Base-by-base conservation (phyloP, 2,113 vertebrate species). In the Corythaixoides concolor region DNA sequence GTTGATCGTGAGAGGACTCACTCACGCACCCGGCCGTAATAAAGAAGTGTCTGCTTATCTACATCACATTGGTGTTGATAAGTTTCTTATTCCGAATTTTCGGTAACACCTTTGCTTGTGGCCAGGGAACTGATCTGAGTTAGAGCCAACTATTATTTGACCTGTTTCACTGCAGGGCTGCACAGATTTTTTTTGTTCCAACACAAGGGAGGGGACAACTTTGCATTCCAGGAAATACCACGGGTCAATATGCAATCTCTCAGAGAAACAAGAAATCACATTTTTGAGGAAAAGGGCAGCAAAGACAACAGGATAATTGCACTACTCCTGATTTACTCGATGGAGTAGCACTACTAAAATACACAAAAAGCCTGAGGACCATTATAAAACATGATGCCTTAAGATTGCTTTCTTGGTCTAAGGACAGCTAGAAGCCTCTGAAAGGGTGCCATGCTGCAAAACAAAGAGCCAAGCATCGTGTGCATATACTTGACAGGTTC, bases 31-130 rank as follows among this genome's bases (percentile, higher is more conserved):
- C n/a, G n/a, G n/a, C n/a, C n/a, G n/a, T n/a, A n/a, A n/a, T n/a
- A n/a, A n/a, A n/a, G n/a, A n/a, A n/a, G n/a, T n/a, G n/a, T n/a
- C n/a, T n/a, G n/a, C n/a, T n/a, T n/a, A n/a, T n/a, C n/a, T n/a
- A n/a, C n/a, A n/a, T n/a, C n/a, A n/a, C n/a, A n/a, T n/a, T n/a
- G n/a, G n/a, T n/a, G n/a, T n/a, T n/a, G n/a, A n/a, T n/a, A n/a
- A n/a, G n/a, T n/a, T n/a, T n/a, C n/a, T n/a, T n/a, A n/a, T n/a
- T n/a, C n/a, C n/a, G n/a, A n/a, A n/a, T n/a, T n/a, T n/a, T n/a
- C n/a, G n/a, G n/a, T n/a, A n/a, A n/a, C n/a, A n/a, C 91, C 89
- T 95, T 87, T 85, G 30, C 91, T 52, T 80, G 76, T 81, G 89
- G 60, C 91, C 91, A 66, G 53, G 39, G 66, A 89, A 21, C 73